A percentile compares a stretch with the other conserved stretches of the same genome.
phyloP scores from a whole-genome alignment of 1,140 invertebrate genomes.

The Oncopodura yosiiana region DNA sequence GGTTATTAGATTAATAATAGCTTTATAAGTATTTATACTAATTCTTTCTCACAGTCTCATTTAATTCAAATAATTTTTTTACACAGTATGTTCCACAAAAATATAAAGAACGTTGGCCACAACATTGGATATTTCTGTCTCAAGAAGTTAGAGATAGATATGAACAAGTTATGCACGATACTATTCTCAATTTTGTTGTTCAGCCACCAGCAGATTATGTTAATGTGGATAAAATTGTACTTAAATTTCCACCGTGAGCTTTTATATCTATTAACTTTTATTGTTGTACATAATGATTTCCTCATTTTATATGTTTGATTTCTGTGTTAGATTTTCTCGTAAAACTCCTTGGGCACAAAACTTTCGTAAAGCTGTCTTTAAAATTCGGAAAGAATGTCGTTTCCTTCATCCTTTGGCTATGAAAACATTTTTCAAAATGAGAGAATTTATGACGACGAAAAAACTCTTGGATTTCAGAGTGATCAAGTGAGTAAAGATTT shows the following conservation, averaged over 20 bases:
- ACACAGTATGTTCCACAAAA: conserved; percentile 13
- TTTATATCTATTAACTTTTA: not conserved
- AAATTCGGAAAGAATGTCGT: conserved; percentile 6
- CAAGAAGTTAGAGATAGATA: conserved; percentile 21
- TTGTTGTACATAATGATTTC: not conserved
- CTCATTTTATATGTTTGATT: not conserved
- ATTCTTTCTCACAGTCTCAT: not conserved
- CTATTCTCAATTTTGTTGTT: conserved; percentile 24
- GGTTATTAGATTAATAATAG: conserved; percentile 1
- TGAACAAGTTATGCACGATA: conserved; percentile 20
- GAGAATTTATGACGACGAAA: conserved; percentile 17
- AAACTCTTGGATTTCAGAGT: conserved; percentile 14
- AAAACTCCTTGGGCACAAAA: conserved; percentile 20
- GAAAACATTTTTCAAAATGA: conserved; percentile 24
- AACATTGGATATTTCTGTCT: conserved; percentile 8
- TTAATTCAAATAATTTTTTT: conserved; percentile 1
- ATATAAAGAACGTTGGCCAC: conserved; percentile 1
- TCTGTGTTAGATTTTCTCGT: conserved; percentile 8
- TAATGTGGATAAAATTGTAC: conserved; percentile 2
- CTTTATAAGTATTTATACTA: not conserved
- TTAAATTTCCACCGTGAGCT: conserved; percentile 26
- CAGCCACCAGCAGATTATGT: conserved; percentile 20
- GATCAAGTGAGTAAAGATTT: conserved; percentile 5
- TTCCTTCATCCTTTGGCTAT: conserved; percentile 22
- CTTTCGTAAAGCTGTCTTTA: not conserved